phyloP scores from a whole-genome alignment of 2,113 vertebrate species.

The Bombycilla garrulus region DNA sequence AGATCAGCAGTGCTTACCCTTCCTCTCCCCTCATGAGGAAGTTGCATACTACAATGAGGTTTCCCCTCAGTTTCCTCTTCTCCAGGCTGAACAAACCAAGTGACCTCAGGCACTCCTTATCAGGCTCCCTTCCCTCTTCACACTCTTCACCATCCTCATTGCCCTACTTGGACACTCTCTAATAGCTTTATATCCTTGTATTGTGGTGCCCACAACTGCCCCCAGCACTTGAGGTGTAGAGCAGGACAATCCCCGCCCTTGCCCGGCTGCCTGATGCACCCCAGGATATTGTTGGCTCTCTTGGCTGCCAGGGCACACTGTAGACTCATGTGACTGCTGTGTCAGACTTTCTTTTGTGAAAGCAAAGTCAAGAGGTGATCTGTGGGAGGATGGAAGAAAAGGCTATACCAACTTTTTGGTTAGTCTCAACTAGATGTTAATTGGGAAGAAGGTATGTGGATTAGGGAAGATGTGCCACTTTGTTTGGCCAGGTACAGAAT shows the following conservation, averaged over 20 bases:
- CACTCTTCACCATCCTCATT: accelerated
- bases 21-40: neutral
- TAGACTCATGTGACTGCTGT: neutral
- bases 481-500: neutral
- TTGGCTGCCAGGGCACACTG: neutral
- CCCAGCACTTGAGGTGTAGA: neutral
- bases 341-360: neutral
- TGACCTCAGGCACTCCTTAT: neutral
- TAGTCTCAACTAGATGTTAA: neutral
- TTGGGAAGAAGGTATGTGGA: neutral
- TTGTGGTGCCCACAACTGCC: accelerated
- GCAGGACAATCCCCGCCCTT: neutral
- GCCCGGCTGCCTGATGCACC: accelerated
- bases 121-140: neutral
- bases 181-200: neutral
- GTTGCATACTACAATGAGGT: accelerated
- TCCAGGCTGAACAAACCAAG: neutral
- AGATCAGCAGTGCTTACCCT: neutral
- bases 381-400: neutral
- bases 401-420: neutral
- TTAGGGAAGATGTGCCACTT: neutral
- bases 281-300: accelerated
- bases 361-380: neutral
- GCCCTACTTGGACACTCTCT: neutral
- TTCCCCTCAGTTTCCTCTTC: neutral